phyloP scores from a whole-genome alignment of 1,140 invertebrate species.

The Brachionus asplanchnoidis region DNA sequence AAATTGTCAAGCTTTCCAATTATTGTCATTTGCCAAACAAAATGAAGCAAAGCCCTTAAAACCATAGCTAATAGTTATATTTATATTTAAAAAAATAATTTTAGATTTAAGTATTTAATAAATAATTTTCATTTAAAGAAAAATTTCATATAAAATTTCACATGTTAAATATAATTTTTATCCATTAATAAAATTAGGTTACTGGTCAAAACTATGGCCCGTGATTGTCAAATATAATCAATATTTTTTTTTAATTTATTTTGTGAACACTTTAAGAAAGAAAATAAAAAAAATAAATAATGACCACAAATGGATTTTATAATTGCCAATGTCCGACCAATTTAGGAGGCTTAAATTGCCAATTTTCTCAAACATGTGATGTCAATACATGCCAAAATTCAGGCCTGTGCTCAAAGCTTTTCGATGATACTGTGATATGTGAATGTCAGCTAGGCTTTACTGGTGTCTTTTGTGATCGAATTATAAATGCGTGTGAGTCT shows the following conservation, averaged over 20 bases:
- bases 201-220: too few relatives aligned
- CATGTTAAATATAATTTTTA: too few relatives aligned
- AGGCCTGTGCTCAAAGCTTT: background rate
- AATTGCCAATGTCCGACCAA: conserved; percentile 79
- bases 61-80: background rate
- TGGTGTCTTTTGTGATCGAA: conserved; percentile 11
- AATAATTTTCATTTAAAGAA: too few relatives aligned
- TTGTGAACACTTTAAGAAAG: too few relatives aligned
- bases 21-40: conserved; percentile 75
- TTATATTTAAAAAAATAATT: too few relatives aligned
- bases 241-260: too few relatives aligned
- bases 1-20: conserved; percentile 71
- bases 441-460: conserved; percentile 32
- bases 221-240: too few relatives aligned
- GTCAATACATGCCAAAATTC: conserved; percentile 23
- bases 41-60: conserved; percentile 71
- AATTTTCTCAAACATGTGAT: background rate
- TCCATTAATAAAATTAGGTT: too few relatives aligned
- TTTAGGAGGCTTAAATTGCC: conserved; percentile 43
- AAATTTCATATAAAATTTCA: too few relatives aligned
- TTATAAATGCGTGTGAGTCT: conserved; percentile 14
- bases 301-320: conserved; percentile 83
- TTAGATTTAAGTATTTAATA: too few relatives aligned
- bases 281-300: too few relatives aligned
- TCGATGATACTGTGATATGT: background rate